Conservation (phyloP, 2,797 vertebrate genomes). For the Semaprochilodus insignis region DNA sequence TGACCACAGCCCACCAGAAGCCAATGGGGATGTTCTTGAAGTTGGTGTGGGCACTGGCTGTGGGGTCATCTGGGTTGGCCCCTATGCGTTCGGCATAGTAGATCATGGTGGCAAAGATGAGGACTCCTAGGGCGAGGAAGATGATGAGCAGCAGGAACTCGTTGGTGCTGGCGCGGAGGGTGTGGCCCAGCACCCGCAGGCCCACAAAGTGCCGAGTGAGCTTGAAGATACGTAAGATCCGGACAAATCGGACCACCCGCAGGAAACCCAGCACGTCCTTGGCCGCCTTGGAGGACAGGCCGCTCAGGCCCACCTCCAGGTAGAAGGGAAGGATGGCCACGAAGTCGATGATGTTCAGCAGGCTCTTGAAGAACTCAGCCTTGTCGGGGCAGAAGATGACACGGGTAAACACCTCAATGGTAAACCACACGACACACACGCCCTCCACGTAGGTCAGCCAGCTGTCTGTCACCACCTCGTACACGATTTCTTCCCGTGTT, state of each 20-base stretch:
- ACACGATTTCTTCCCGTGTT: conserved; percentile 86
- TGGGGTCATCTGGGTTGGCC: conserved; percentile 93
- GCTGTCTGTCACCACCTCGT: conserved; percentile 94
- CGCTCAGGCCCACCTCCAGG: conserved; percentile 95
- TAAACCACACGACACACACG: conserved; percentile 98
- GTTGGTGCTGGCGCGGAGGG: conserved; percentile 97
- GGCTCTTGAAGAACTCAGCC: conserved; percentile 96
- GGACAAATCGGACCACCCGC: conserved; percentile 95
- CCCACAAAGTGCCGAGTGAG: conserved; percentile 97
- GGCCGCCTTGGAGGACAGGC: conserved; percentile 97
- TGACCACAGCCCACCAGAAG: conserved; percentile 99
- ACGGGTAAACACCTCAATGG: conserved; percentile 96
- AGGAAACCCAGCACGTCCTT: conserved; percentile 99
- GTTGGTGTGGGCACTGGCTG: conserved; percentile 92
- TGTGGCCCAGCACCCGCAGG: conserved; percentile 96
- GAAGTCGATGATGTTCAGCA: conserved; percentile 99
- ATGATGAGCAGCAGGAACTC: conserved; percentile 99
- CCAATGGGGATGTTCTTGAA: conserved; percentile 99
- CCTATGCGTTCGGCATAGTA: conserved; percentile 99
- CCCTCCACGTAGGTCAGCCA: conserved; percentile 98
- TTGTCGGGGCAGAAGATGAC: conserved; percentile 98
- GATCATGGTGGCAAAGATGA: conserved; percentile 99
- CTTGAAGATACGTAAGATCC: conserved; percentile 99
- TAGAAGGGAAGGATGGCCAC: conserved; percentile 99
- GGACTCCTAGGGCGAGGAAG: conserved; percentile 97